Conservation (phyloP, 1,140 invertebrate genomes). For the Drosophila ercepeae region DNA sequence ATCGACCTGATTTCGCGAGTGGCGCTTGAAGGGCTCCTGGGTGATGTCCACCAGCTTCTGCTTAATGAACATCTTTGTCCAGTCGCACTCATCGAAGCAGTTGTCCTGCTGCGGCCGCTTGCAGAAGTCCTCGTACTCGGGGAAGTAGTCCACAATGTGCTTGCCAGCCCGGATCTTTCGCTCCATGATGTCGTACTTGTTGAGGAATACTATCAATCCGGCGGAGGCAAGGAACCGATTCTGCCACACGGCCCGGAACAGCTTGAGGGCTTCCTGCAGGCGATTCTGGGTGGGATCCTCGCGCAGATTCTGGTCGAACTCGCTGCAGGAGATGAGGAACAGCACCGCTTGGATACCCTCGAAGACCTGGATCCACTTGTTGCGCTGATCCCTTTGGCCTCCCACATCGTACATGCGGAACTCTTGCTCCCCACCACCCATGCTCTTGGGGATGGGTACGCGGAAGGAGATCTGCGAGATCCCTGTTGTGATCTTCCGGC, state of each 20-base stretch:
- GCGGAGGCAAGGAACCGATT: constrained; percentile 90
- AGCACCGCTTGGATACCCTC: constrained; percentile 92
- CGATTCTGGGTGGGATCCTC: constrained; percentile 89
- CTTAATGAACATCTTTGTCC: constrained; percentile 88
- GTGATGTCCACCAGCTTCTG: constrained; percentile 86
- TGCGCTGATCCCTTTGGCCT: constrained; percentile 92
- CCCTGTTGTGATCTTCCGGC: constrained; percentile 88
- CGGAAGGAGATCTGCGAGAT: constrained; percentile 91
- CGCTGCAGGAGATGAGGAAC: constrained; percentile 90
- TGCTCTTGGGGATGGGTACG: constrained; percentile 87
- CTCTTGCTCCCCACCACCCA: constrained; percentile 87
- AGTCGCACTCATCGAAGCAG: constrained; percentile 86
- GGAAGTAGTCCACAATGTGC: constrained; percentile 87
- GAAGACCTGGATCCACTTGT: constrained; percentile 94
- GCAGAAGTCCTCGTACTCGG: constrained; percentile 86
- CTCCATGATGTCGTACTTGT: constrained; percentile 92
- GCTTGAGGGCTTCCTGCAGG: constrained; percentile 88
- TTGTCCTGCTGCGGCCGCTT: constrained; percentile 83
- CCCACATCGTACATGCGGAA: constrained; percentile 93
- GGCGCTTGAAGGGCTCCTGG: constrained; percentile 72
- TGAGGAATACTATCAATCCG: constrained; percentile 91
- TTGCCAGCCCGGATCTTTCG: constrained; percentile 89
- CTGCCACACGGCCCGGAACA: constrained; percentile 91
- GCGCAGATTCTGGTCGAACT: constrained; percentile 90
- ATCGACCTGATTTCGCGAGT: constrained; percentile 72